A percentile compares a stretch with the other conserved stretches of the same genome.
Evolutionary conservation across 2,113 vertebrate species (phyloP).

Genomic region (Rhinoptilus africanus): DNA sequence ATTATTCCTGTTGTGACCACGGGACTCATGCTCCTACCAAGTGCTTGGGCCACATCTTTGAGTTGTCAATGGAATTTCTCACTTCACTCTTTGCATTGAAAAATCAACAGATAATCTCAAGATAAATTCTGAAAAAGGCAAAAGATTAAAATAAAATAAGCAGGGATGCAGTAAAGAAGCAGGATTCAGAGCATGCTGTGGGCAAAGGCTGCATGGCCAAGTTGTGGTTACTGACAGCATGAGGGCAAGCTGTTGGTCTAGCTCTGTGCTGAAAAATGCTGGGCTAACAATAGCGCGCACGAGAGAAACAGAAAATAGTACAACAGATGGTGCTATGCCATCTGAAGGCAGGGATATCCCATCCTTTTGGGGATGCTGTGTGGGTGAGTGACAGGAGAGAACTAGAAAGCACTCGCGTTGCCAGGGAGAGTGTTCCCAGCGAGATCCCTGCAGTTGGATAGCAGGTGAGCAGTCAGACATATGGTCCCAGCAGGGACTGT

Average conservation of each 20-base stretch:
- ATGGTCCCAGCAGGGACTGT: neutral
- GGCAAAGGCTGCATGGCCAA: neutral
- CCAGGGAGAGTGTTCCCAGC: neutral
- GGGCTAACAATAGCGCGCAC: neutral
- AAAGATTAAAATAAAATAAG: neutral
- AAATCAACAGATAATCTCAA: neutral
- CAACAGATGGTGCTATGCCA: neutral
- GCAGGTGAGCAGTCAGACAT: neutral
- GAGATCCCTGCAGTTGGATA: neutral
- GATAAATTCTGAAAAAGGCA: neutral
- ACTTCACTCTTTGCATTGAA: neutral
- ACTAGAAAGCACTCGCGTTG: neutral
- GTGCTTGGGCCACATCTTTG: neutral
- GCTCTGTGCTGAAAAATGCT: neutral
- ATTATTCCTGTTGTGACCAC: neutral
- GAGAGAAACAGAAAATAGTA: neutral
- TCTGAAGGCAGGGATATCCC: constrained; percentile 55
- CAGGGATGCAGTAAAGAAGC: neutral
- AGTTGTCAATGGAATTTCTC: neutral
- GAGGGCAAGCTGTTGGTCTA: neutral
- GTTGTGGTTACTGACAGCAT: neutral
- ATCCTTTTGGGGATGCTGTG: neutral
- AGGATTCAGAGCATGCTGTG: neutral
- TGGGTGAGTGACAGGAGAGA: constrained; percentile 1
- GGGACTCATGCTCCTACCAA: fast-evolving